These are phyloP conservation scores for Pedionomus torquatus DNA, from an alignment of 2,113 vertebrate species.

Conservation along the genomic window DNA sequence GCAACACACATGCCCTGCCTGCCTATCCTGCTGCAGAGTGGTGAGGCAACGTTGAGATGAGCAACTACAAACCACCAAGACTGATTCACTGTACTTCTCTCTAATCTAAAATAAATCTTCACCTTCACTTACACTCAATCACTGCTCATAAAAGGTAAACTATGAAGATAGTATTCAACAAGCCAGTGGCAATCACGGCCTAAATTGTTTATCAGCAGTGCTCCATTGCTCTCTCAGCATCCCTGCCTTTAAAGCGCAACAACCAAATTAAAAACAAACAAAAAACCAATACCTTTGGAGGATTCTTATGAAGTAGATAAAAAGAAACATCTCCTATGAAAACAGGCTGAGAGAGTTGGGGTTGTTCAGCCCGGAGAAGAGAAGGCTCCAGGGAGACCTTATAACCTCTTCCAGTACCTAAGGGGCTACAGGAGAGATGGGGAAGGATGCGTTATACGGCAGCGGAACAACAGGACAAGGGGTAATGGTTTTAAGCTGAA, in stretches of 20 bases:
- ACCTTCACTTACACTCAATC: background rate
- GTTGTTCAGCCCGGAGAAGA: background rate
- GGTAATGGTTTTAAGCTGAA: background rate
- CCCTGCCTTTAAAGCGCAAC: background rate
- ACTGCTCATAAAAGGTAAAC: background rate
- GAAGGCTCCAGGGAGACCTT: background rate
- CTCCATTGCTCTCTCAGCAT: background rate
- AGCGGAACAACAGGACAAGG: background rate
- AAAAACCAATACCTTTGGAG: background rate
- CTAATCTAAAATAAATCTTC: background rate
- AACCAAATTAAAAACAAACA: background rate
- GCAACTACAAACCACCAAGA: background rate
- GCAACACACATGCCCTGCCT: fast-evolving
- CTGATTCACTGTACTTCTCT: background rate
- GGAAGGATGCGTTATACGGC: background rate
- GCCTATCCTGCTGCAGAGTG: background rate
- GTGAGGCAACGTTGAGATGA: background rate
- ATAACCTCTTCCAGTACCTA: background rate
- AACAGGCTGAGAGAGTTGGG: background rate
- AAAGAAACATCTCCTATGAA: background rate
- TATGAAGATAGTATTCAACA: background rate
- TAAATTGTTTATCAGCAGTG: background rate
- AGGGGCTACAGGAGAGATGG: background rate
- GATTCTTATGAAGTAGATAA: background rate
- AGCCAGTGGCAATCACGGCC: fast-evolving